These are phyloP conservation scores for Melanostoma mellinum DNA, from an alignment of 2,888 invertebrate genomes.

Conservation along the genomic window DNA sequence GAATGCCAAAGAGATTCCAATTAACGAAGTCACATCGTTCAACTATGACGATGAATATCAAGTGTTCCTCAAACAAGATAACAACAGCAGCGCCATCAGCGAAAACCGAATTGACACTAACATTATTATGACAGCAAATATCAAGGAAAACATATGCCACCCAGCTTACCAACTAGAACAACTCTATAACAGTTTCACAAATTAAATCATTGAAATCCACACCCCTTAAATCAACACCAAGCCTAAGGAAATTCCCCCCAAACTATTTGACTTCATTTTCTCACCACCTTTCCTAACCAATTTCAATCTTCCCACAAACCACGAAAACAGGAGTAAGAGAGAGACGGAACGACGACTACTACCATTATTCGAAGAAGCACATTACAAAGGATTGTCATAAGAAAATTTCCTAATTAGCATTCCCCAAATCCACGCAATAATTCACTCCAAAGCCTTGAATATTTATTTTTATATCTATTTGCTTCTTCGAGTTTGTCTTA, in stretches of 20 bases:
- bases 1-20: constrained; percentile 67
- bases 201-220: constrained; percentile 46
- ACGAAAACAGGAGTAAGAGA: constrained; percentile 1
- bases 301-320: background rate
- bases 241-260: constrained; percentile 13
- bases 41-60: constrained; percentile 64
- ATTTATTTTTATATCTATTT: constrained; percentile 30
- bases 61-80: constrained; percentile 52
- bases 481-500: background rate
- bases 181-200: constrained; percentile 56
- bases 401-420: constrained; percentile 54
- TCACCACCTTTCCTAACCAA: background rate
- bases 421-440: constrained; percentile 28
- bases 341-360: constrained; percentile 18
- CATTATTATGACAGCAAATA: constrained; percentile 61
- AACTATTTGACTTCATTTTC: constrained; percentile 21
- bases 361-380: constrained; percentile 3
- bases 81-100: constrained; percentile 41
- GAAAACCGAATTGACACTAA: constrained; percentile 40
- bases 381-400: constrained; percentile 49
- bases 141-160: constrained; percentile 52
- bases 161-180: constrained; percentile 49
- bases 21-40: constrained; percentile 67
- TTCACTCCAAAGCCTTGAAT: constrained; percentile 47
- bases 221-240: constrained; percentile 36